Percentiles rank a stretch among this genome's conserved stretches.
phyloP scores from a whole-genome alignment of 2,113 vertebrate genomes.

The Boulengeromyrus knoepffleri region DNA sequence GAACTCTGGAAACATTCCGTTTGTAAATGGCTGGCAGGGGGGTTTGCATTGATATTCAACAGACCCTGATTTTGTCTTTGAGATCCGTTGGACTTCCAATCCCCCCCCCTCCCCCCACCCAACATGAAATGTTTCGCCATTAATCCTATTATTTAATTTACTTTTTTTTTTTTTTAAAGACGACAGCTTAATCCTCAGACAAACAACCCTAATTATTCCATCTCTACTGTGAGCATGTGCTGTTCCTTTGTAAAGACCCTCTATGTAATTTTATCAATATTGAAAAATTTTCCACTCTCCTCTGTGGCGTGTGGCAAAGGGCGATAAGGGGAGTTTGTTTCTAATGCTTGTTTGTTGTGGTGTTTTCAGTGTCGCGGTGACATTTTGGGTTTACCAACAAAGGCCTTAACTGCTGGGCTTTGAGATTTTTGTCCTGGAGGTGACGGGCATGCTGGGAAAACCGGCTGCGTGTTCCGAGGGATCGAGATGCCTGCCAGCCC shows the following conservation, averaged over 20 bases:
- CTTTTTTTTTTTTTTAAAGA: neutral
- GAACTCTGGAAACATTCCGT: neutral
- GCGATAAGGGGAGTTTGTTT: neutral
- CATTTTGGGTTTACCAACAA: neutral
- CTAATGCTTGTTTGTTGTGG: neutral
- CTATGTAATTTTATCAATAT: neutral
- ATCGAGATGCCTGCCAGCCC: neutral
- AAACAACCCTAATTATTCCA: neutral
- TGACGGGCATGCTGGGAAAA: neutral
- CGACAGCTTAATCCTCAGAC: neutral
- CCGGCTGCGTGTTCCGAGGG: neutral
- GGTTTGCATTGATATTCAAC: neutral
- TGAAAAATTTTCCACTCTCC: neutral
- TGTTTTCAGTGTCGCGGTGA: neutral
- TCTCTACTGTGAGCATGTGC: neutral
- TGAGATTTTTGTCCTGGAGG: neutral
- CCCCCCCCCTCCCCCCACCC: neutral
- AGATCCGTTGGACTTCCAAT: neutral
- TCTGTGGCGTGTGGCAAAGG: neutral
- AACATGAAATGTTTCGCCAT: neutral
- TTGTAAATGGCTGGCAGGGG: neutral
- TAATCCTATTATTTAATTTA: slow-evolving; percentile 8
- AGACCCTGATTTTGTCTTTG: neutral
- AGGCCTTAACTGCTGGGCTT: neutral
- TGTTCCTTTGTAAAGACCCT: neutral